Evolutionary conservation across 2,888 invertebrate species (phyloP), one percentile per base, ranked within the genome.

Genomic region (Silvanus unidentatus): DNA sequence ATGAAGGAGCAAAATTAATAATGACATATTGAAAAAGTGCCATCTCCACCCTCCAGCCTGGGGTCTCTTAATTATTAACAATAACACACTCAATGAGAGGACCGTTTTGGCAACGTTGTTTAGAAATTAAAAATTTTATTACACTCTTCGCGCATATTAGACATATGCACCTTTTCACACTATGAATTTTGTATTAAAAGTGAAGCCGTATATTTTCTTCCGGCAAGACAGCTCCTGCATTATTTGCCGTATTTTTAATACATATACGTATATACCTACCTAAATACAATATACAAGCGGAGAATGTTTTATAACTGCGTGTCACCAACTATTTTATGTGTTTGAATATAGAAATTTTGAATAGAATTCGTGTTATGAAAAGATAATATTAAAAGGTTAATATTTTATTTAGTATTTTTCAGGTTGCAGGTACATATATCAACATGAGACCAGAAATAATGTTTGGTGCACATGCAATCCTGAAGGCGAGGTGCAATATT

Each of bases 401-500:
- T 63, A 62, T 63, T 59, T 59, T 60, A 58, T 57, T 62, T 55
- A 57, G 54, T 61, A 60, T 62, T 59, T 61, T 61, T 58, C 55
- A 58, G 54, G 55, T 46, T 56, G 55, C 56, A 54, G 50, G 57
- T 44, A 48, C 53, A 55, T 60, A 58, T 53, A 57, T 57, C 55
- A 60, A 37, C 42, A 8, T 11, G 28, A 49, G 49, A 46, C 46
- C 38, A 39, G 43, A 46, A 62, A 55, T 62, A 64, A 64, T 64
- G 63, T 50, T 55, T 53, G 50, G 43, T 58, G 62, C 59, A 59
- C 63, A 64, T 64, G 63, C 63, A 64, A 63, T 48, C 55, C 52
- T 55, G 49, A 55, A 58, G 55, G 57, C 57, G 58, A 60, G 61
- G 63, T 63, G 63, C 62, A 63, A 62, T 63, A 63, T 62, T 61